Conservation (phyloP, 2,888 invertebrate genomes). For the Mesorhabditis spiculigera region DNA sequence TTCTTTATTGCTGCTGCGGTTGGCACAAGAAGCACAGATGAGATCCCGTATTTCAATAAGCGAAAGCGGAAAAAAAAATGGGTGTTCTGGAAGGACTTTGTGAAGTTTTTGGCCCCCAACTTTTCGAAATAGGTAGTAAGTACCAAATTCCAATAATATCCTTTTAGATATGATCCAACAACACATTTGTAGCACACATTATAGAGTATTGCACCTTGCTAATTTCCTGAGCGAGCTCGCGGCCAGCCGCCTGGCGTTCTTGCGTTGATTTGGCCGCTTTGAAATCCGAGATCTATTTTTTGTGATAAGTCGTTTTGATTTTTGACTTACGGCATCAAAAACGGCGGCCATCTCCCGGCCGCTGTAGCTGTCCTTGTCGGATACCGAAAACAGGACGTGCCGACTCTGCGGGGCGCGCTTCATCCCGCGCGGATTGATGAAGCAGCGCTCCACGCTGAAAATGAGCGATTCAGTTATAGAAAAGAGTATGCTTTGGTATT, state of each 20-base stretch:
- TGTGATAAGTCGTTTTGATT: neutral
- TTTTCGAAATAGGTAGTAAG: no score
- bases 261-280: constrained; percentile 21
- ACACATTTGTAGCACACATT: constrained; percentile 44
- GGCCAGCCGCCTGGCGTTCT: constrained; percentile 21
- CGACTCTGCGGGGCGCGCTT: constrained; percentile 52
- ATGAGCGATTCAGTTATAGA: neutral
- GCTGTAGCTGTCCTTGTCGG: constrained; percentile 41
- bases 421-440: constrained; percentile 60
- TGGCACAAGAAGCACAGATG: no score
- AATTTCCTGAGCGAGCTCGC: constrained; percentile 44
- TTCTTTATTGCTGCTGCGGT: no score
- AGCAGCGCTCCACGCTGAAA: constrained; percentile 58
- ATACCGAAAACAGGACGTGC: constrained; percentile 59
- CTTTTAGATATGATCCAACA: constrained; percentile 33
- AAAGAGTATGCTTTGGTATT: constrained; percentile 21
- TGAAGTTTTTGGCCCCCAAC: no score
- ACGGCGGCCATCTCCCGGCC: constrained; percentile 46
- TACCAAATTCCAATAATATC: neutral
- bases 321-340: constrained; percentile 33
- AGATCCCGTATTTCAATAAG: no score
- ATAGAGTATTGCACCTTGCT: constrained; percentile 49
- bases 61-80: no score
- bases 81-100: no score
- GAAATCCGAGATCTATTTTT: constrained; percentile 21